These are phyloP conservation scores for Moxostoma hubbsi DNA, from an alignment of 2,797 vertebrate genomes.

Conservation along the genomic window DNA sequence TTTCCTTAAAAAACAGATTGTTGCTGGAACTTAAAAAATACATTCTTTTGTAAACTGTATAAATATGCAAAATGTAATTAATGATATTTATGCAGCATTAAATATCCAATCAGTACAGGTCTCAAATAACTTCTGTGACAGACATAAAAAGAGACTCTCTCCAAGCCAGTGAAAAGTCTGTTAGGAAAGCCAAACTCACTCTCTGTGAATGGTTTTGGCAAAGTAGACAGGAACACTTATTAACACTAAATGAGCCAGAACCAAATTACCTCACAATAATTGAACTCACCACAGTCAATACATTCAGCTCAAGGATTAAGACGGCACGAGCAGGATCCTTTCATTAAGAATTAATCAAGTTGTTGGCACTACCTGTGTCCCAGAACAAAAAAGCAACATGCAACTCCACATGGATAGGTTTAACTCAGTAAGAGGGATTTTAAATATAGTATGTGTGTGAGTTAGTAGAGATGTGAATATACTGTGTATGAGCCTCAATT, in stretches of 20 bases:
- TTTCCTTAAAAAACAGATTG: neutral
- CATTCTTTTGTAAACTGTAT: neutral
- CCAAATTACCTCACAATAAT: constrained; percentile 62
- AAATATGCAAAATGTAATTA: neutral
- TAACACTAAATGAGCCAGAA: constrained; percentile 67
- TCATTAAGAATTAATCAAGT: neutral
- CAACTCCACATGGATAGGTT: neutral
- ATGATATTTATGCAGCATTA: neutral
- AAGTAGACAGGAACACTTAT: constrained; percentile 65
- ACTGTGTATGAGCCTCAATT: neutral
- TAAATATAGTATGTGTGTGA: neutral
- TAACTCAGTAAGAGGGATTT: constrained; percentile 1
- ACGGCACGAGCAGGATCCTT: neutral
- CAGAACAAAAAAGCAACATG: constrained; percentile 3
- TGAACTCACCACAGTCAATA: constrained; percentile 45
- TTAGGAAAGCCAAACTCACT: constrained; percentile 32
- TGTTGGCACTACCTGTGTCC: constrained; percentile 2
- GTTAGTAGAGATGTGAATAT: neutral
- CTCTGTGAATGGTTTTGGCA: constrained; percentile 58
- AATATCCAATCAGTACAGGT: neutral
- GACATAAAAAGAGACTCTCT: neutral
- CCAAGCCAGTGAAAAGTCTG: constrained; percentile 39
- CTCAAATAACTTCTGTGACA: neutral
- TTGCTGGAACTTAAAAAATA: neutral
- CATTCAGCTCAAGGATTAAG: constrained; percentile 3